Evolutionary conservation across 2,113 vertebrate species (phyloP), one percentile per base, ranked within the genome.

Genomic region (Ranitomeya imitator): DNA sequence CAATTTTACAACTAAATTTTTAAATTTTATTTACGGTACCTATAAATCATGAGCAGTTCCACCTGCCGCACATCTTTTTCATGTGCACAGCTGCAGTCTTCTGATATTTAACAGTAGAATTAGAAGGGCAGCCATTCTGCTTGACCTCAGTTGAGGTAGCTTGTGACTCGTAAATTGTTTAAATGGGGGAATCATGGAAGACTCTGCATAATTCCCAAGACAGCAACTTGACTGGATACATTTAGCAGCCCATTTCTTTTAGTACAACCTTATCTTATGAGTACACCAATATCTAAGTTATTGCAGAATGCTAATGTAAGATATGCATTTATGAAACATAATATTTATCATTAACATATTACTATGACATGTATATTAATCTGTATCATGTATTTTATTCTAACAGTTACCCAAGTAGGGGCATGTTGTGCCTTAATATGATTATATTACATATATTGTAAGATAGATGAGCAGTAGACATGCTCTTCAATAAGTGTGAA

Each of bases 121-220:
- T 69, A 69, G 82, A 55, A 84, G 82, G 63, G 63, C 82, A 69
- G 63, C n/a, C 82, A 84, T 84, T 84, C 82, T 84, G 82, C 82
- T 84, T 84, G 82, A 84, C 82, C 82, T 84, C 82, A 54, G 55
- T 54, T 84, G 80, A 83, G 80, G 80, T 84, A 84, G 63, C 82
- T 55, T 84, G 82, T 84, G 82, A 69, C 63, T 84, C 19, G 14
- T 84, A 69, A 84, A 84, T 71, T 71, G 82, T 84, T 69, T 71
- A 84, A 84, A 71, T 84, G 82, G 82, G n/a, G 65, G 51, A 84
- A 84, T 84, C 82, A 84, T 54, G 23, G 82, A 23, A 69, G 63
- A 69, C 13, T 67, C 37, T 26, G 10, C 63, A n/a, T 83, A 52
- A 83, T 84, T 71, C 51, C 65, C 60, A 65, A 45, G 59, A 65